These are phyloP conservation scores for Mormyrops boulengeri DNA, from an alignment of 2,797 vertebrate species.

Conservation along the genomic window DNA sequence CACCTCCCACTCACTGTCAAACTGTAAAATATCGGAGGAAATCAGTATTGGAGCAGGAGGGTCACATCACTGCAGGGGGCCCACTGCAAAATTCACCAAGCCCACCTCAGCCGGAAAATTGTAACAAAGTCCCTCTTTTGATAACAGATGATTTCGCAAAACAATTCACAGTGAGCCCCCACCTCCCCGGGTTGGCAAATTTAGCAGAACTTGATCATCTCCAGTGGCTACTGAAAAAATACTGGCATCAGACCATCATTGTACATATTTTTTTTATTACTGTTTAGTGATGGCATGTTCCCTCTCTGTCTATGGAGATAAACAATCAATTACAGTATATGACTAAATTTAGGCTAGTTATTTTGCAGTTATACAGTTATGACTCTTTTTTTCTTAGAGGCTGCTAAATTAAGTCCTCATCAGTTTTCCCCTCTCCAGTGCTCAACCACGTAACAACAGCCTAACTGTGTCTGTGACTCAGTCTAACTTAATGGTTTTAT, in stretches of 20 bases:
- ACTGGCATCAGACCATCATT: not conserved
- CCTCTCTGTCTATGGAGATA: not conserved
- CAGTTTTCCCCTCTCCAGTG: not conserved
- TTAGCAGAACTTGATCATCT: not conserved
- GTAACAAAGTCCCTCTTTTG: not conserved
- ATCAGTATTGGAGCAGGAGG: not conserved
- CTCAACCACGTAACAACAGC: not conserved
- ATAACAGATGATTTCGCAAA: not conserved
- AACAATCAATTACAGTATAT: not conserved
- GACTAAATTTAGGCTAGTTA: not conserved
- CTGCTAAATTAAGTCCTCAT: not conserved
- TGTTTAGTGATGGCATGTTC: not conserved
- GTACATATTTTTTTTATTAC: not conserved
- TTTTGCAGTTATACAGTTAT: not conserved
- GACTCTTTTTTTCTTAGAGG: not conserved
- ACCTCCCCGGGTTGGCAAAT: not conserved
- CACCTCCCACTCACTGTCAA: not conserved
- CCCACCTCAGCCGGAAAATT: not conserved
- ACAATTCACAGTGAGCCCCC: not conserved
- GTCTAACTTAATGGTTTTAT: not conserved
- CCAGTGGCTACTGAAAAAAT: not conserved
- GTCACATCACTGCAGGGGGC: not conserved
- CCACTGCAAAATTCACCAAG: not conserved
- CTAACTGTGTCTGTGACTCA: not conserved
- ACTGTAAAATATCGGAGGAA: not conserved